Evolutionary conservation across 1,140 invertebrate species (phyloP), one percentile per base, ranked within the genome.

Genomic region (Pogonognathellus flavescens): DNA sequence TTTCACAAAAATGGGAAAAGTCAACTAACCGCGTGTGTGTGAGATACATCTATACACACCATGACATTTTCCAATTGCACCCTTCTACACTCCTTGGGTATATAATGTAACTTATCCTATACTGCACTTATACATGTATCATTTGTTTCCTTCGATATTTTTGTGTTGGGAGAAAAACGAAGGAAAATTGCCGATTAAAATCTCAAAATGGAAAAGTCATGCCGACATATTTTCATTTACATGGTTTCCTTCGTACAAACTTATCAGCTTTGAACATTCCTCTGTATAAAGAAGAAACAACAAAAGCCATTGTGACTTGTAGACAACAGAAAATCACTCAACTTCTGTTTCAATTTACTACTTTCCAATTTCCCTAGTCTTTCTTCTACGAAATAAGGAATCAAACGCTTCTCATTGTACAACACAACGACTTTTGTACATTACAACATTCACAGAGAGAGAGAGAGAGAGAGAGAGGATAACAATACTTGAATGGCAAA

Each of bases 321-420:
- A 76, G 70, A 76, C 70, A 76, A 76, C 70, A 76, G 70, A 76
- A 76, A 76, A 76, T 76, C 70, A 76, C 49, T 76, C 70, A 76
- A 76, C 70, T 76, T 76, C 70, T 76, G 70, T 76, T 76, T 76
- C 70, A 76, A 76, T 76, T 76, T 76, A 50, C 41, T 76, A 76
- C 70, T 76, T 76, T 76, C 41, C 70, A 76, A 76, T 76, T 41
- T 41, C 49, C 70, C 31, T 66, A 66, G 18, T 66, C 62, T 66
- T 66, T 66, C 62, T 66, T 66, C 41, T 76, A n/a, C 70, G 25
- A 76, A 76, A 76, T 76, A 18, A 76, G 70, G n/a, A 76, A 49
- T 76, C 41, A 66, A 66, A 66, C 49, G 70, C 70, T 76, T 76
- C 70, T 50, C 70, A 18, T 76, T 76, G 41, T 49, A 76, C 14